Conservation (phyloP, 2,797 vertebrate genomes). For the Columba guinea region DNA sequence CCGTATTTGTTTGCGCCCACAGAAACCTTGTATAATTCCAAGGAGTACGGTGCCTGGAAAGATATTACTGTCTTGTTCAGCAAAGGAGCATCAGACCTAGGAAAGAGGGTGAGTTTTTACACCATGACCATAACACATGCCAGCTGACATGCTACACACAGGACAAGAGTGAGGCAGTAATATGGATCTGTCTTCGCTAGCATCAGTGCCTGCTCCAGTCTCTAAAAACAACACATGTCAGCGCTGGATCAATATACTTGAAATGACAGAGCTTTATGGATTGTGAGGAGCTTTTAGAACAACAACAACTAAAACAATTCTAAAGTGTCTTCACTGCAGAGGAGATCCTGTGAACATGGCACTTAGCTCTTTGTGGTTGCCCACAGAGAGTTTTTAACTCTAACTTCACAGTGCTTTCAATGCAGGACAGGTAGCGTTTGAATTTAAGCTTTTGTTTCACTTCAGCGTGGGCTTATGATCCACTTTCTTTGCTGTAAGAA, state of each 20-base stretch:
- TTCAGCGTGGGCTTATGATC: not conserved
- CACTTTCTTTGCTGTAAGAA: not conserved
- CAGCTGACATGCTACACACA: slow-evolving; percentile 40
- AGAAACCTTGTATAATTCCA: not conserved
- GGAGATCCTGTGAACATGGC: not conserved
- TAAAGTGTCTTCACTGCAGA: not conserved
- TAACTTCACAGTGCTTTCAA: not conserved
- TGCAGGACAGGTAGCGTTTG: not conserved
- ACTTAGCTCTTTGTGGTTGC: not conserved
- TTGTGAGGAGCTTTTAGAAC: slow-evolving; percentile 40
- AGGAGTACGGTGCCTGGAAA: not conserved
- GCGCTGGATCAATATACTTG: slow-evolving; percentile 29
- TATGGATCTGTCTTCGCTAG: slow-evolving; percentile 23
- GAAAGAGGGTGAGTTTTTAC: not conserved
- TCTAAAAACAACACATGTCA: slow-evolving; percentile 51
- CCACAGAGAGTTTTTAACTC: not conserved
- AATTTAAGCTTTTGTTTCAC: not conserved
- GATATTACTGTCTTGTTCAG: not conserved
- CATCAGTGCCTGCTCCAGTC: slow-evolving; percentile 1
- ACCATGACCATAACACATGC: not conserved
- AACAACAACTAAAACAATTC: not conserved
- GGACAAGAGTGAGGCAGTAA: not conserved
- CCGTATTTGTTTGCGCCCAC: accelerated
- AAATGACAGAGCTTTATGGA: slow-evolving; percentile 52
- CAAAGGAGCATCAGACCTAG: not conserved